A percentile compares a stretch with the other conserved stretches of the same genome.
Evolutionary conservation across 2,888 invertebrate genomes (phyloP).

Genomic region (Anthoptus insignis): DNA sequence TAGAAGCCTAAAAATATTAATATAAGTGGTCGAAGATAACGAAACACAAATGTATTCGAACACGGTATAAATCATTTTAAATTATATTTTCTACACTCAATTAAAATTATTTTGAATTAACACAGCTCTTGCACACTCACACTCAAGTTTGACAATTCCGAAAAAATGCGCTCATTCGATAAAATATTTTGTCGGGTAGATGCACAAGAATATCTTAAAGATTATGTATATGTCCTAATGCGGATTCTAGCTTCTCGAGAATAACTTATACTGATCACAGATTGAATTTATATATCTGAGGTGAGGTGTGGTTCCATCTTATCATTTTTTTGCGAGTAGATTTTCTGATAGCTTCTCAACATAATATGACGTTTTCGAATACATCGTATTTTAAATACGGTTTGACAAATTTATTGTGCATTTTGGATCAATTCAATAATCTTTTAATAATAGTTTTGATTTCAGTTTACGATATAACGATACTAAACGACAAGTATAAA

Average conservation of each 20-base stretch:
- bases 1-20: slow-evolving; percentile 71
- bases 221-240: slow-evolving; percentile 28
- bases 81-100: not conserved
- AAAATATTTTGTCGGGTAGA: slow-evolving; percentile 27
- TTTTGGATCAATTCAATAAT: too few relatives aligned
- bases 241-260: slow-evolving; percentile 33
- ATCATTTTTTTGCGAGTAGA: slow-evolving; percentile 40
- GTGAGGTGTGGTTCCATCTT: slow-evolving; percentile 39
- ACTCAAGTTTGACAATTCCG: not conserved
- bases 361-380: slow-evolving; percentile 10
- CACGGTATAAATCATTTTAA: slow-evolving; percentile 11
- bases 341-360: slow-evolving; percentile 36
- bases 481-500: too few relatives aligned
- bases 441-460: too few relatives aligned
- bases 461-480: not conserved
- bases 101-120: not conserved
- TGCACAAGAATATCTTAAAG: slow-evolving; percentile 51
- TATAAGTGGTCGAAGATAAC: not conserved
- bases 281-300: slow-evolving; percentile 41
- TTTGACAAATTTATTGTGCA: too few relatives aligned
- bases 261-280: slow-evolving; percentile 28
- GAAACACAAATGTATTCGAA: not conserved
- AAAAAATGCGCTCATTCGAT: slow-evolving; percentile 13
- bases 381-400: too few relatives aligned
- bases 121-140: too few relatives aligned